Conservation (phyloP, 2,797 vertebrate species). For the Distichodus sexfasciatus region DNA sequence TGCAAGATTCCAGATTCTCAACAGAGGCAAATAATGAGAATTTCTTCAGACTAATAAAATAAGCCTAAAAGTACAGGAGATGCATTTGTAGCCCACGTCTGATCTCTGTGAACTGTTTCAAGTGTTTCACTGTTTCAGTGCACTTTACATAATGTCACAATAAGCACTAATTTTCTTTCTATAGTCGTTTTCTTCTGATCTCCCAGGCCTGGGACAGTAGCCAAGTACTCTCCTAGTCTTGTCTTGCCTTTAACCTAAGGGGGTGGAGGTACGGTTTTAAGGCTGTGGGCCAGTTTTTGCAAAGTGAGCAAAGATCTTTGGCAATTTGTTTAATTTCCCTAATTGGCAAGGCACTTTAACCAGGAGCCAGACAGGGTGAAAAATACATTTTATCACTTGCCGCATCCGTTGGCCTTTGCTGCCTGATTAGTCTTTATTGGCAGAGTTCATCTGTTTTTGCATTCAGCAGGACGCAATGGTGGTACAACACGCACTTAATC, state of each 20-base stretch:
- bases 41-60: neutral
- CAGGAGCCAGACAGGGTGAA: slow-evolving; percentile 28
- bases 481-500: slow-evolving; percentile 11
- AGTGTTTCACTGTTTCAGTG: neutral
- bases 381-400: slow-evolving; percentile 49
- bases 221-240: neutral
- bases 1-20: too few species aligned
- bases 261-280: slow-evolving; percentile 47
- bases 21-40: too few species aligned
- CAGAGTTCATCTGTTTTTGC: slow-evolving; percentile 28
- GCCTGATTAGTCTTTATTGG: slow-evolving; percentile 31
- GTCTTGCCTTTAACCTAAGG: slow-evolving; percentile 38
- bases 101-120: neutral
- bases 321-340: slow-evolving; percentile 61
- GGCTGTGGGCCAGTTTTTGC: slow-evolving; percentile 53
- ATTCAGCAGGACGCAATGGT: slow-evolving; percentile 23
- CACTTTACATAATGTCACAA: neutral
- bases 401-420: neutral
- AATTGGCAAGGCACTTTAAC: slow-evolving; percentile 64
- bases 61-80: too few species aligned
- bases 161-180: neutral
- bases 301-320: slow-evolving; percentile 60
- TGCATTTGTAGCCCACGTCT: too few species aligned
- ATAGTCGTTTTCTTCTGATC: neutral
- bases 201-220: neutral